Evolutionary conservation across 2,888 invertebrate genomes (phyloP).

Genomic region (Steinernema scapterisci): DNA sequence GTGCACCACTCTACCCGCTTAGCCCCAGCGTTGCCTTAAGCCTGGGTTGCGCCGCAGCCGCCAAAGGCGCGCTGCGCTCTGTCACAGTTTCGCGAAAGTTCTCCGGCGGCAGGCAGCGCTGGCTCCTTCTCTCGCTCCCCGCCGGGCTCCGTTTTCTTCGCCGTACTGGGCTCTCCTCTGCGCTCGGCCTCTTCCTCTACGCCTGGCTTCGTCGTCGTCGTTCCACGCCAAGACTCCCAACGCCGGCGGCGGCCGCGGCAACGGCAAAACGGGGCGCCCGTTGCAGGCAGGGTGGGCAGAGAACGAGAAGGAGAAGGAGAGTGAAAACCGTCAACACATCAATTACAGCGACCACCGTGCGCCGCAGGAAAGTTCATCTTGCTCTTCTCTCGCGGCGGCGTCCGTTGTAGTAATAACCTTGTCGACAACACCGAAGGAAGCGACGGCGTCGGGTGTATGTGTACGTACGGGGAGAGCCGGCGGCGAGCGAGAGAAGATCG

Average conservation of each 20-base stretch:
- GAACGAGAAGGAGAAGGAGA: not conserved
- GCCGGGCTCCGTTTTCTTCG: not conserved
- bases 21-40: no score
- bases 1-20: no score
- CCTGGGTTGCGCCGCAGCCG: not conserved
- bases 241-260: no score
- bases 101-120: no score
- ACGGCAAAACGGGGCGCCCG: no score
- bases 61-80: not conserved
- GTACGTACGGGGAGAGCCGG: not conserved
- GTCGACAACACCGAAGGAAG: constrained; percentile 24
- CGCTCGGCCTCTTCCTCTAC: no score
- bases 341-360: constrained; percentile 24
- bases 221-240: not conserved
- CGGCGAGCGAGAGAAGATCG: not conserved
- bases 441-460: not conserved
- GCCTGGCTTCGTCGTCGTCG: not conserved
- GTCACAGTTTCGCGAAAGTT: not conserved
- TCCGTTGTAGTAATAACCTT: constrained; percentile 24
- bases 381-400: not conserved
- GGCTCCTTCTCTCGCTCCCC: not conserved
- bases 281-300: not conserved
- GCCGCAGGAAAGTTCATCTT: constrained; percentile 26
- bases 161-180: no score
- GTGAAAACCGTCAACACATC: constrained; percentile 30